Percentiles rank a stretch among this genome's conserved stretches.
These are phyloP conservation scores for Pantelozetes paolii DNA, from an alignment of 2,888 invertebrate species.

Conservation along the genomic window DNA sequence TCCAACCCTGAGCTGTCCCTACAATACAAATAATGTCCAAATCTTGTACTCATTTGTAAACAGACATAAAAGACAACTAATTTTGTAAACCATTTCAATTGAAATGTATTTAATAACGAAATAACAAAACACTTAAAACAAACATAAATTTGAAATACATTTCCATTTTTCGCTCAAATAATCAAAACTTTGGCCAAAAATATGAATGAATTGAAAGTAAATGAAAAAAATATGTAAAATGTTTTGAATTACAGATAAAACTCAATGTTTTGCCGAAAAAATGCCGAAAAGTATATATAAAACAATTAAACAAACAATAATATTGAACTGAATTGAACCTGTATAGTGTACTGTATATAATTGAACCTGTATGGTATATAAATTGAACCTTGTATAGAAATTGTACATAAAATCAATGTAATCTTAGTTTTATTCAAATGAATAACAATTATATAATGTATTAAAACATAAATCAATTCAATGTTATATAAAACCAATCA, in stretches of 20 bases:
- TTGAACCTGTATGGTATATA: too few species aligned
- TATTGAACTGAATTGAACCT: too few species aligned
- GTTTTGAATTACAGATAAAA: constrained; percentile 8
- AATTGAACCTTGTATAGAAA: too few species aligned
- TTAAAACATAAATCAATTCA: neutral
- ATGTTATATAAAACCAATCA: constrained; percentile 6
- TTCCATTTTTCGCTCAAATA: neutral
- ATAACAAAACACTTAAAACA: neutral
- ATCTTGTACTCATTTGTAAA: neutral
- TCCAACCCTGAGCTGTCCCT: constrained; percentile 31
- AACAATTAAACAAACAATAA: constrained; percentile 2
- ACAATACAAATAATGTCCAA: constrained; percentile 9
- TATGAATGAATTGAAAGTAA: neutral
- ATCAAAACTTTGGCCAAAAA: neutral
- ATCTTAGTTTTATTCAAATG: constrained; percentile 1
- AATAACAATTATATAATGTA: constrained; percentile 20
- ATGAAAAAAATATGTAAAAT: neutral
- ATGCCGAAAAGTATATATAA: neutral
- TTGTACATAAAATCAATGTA: too few species aligned
- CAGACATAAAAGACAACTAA: too few species aligned
- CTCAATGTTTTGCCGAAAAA: constrained; percentile 15
- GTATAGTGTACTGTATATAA: too few species aligned
- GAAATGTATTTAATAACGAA: neutral
- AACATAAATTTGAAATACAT: neutral
- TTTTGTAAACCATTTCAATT: neutral